Evolutionary conservation across 2,797 vertebrate genomes (phyloP).

Genomic region (Phataginus tricuspis): DNA sequence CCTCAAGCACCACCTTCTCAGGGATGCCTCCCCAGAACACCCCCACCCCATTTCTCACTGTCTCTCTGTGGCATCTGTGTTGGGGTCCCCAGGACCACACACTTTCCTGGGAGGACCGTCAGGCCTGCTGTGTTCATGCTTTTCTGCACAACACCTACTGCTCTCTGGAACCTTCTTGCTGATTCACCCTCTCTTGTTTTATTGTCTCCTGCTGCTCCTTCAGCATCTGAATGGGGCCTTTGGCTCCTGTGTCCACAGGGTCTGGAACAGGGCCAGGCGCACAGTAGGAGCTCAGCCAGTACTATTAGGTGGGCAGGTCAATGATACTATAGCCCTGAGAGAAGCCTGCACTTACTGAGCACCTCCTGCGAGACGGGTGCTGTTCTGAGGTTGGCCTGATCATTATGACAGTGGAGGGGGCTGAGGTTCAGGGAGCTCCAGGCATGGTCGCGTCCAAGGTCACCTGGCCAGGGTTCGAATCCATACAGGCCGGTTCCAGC

Average conservation of each 20-base stretch:
- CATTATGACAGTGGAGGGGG: background rate
- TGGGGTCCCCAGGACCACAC: fast-evolving
- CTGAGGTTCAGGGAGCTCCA: background rate
- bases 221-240: background rate
- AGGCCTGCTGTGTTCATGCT: background rate
- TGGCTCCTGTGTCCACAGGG: background rate
- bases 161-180: background rate
- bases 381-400: background rate
- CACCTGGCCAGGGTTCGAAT: background rate
- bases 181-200: background rate
- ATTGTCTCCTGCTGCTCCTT: background rate
- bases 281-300: background rate
- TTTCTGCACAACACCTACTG: fast-evolving
- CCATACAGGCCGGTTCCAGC: background rate
- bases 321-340: too few relatives aligned
- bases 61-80: background rate
- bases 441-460: too few relatives aligned
- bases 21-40: background rate
- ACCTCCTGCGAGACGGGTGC: fast-evolving
- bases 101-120: background rate
- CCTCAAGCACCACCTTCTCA: fast-evolving
- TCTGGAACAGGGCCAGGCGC: background rate
- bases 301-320: background rate
- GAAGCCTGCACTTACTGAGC: background rate
- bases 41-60: background rate